These are phyloP conservation scores for Sphenopsis melanotis DNA, from an alignment of 2,797 vertebrate genomes.

Conservation along the genomic window DNA sequence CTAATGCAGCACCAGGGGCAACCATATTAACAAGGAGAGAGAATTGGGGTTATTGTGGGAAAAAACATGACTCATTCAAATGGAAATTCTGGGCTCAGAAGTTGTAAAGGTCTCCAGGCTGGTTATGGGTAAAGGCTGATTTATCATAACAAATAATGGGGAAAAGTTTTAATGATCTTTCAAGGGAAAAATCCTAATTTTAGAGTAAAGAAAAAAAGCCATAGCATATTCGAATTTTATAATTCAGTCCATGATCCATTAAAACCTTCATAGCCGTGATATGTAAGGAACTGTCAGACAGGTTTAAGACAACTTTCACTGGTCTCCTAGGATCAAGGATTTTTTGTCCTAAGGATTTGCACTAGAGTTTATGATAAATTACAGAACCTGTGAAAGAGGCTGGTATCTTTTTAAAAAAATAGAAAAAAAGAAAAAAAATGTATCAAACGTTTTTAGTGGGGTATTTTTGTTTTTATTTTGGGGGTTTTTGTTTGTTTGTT, in stretches of 20 bases:
- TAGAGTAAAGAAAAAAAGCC: neutral
- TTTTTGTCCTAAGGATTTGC: neutral
- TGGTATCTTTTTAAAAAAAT: neutral
- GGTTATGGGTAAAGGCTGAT: neutral
- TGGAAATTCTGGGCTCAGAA: conserved; percentile 20
- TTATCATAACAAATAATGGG: neutral
- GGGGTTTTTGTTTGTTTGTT: neutral
- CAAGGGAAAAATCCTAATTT: neutral
- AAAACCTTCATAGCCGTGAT: neutral
- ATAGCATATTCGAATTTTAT: neutral
- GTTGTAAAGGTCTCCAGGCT: neutral
- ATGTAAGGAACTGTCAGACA: neutral
- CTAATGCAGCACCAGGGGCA: neutral
- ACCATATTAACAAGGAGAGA: neutral
- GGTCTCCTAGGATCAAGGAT: neutral
- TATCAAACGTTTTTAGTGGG: neutral
- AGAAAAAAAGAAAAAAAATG: neutral
- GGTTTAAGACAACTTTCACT: neutral
- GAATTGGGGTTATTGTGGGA: conserved; percentile 10
- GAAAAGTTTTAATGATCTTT: neutral
- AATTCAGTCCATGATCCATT: neutral
- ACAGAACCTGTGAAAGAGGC: neutral
- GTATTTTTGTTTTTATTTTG: neutral
- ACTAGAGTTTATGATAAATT: neutral
- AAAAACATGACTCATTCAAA: neutral